Percentiles rank a stretch among this genome's conserved stretches.
phyloP scores from a whole-genome alignment of 1,140 invertebrate species.

The silkworm (Bombyx mori) region DNA sequence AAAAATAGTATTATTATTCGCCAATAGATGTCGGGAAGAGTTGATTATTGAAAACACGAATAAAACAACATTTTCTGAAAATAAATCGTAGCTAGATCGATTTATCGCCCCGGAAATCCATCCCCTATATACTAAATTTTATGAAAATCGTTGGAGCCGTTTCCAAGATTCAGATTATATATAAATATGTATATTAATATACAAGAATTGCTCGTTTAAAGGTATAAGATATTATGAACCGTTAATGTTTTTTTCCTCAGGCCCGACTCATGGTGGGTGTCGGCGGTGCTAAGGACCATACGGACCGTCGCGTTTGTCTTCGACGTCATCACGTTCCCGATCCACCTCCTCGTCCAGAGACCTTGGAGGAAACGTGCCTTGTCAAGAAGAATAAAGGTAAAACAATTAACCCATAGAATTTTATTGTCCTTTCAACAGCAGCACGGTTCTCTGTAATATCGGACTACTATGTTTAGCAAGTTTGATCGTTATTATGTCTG shows the following conservation, averaged over 20 bases:
- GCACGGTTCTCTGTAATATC: too few species aligned
- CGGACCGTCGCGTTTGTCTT: slow-evolving; percentile 86
- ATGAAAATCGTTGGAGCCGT: too few species aligned
- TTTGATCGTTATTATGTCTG: too few species aligned
- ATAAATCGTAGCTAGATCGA: too few species aligned
- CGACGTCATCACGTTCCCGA: slow-evolving; percentile 90
- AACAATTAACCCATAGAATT: not conserved
- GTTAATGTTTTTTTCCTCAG: slow-evolving; percentile 50
- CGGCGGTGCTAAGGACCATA: slow-evolving; percentile 80
- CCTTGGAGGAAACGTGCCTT: slow-evolving; percentile 87
- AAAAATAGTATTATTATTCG: too few species aligned
- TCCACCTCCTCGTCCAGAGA: slow-evolving; percentile 88
- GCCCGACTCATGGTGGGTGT: slow-evolving; percentile 85
- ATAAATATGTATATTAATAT: not conserved
- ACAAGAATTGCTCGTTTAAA: slow-evolving; percentile 2
- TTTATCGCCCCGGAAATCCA: too few species aligned
- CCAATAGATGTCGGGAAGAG: too few species aligned
- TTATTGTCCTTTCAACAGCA: not conserved
- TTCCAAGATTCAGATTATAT: too few species aligned
- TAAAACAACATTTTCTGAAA: too few species aligned
- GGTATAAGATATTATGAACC: not conserved
- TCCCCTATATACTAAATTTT: too few species aligned
- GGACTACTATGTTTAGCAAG: too few species aligned
- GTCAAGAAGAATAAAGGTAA: slow-evolving; percentile 82
- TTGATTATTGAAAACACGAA: too few species aligned